Percentiles rank a stretch among this genome's conserved stretches.
Evolutionary conservation across 2,888 invertebrate species (phyloP).

Genomic region (Petrolisthes manimaculis): DNA sequence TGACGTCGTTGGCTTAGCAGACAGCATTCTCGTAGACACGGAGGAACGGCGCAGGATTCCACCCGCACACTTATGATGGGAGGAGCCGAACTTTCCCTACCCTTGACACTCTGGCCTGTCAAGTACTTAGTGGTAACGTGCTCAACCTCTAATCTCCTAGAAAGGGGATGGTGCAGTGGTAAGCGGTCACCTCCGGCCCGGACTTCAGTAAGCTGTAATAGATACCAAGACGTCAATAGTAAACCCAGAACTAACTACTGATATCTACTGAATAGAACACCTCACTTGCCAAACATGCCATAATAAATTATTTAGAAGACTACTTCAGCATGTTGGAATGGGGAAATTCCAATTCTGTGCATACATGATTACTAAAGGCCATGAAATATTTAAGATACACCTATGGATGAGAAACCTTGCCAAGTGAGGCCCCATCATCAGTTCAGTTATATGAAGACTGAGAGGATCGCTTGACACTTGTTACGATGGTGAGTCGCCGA

Average conservation of each 20-base stretch:
- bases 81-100: slow-evolving; percentile 59
- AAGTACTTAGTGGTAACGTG: slow-evolving; percentile 57
- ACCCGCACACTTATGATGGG: slow-evolving; percentile 55
- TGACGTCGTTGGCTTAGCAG: slow-evolving; percentile 60
- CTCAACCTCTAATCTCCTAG: slow-evolving; percentile 62
- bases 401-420: slow-evolving; percentile 60
- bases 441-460: slow-evolving; percentile 50
- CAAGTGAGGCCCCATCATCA: slow-evolving; percentile 64
- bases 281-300: slow-evolving; percentile 64
- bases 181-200: slow-evolving; percentile 58
- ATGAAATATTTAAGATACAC: slow-evolving; percentile 53
- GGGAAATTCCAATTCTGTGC: slow-evolving; percentile 60
- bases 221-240: slow-evolving; percentile 62
- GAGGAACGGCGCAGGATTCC: slow-evolving; percentile 59
- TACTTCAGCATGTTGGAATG: slow-evolving; percentile 63
- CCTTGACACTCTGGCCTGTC: slow-evolving; percentile 56
- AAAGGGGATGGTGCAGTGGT: slow-evolving; percentile 61
- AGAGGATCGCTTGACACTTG: slow-evolving; percentile 61
- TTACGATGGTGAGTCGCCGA: slow-evolving; percentile 60
- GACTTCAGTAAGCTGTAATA: slow-evolving; percentile 61
- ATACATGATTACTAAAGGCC: slow-evolving; percentile 54
- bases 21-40: slow-evolving; percentile 56
- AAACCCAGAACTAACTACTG: slow-evolving; percentile 57
- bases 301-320: slow-evolving; percentile 48
- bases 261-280: slow-evolving; percentile 63